Evolutionary conservation across 2,113 vertebrate genomes (phyloP).

Genomic region (Microcebus ravelobensis): DNA sequence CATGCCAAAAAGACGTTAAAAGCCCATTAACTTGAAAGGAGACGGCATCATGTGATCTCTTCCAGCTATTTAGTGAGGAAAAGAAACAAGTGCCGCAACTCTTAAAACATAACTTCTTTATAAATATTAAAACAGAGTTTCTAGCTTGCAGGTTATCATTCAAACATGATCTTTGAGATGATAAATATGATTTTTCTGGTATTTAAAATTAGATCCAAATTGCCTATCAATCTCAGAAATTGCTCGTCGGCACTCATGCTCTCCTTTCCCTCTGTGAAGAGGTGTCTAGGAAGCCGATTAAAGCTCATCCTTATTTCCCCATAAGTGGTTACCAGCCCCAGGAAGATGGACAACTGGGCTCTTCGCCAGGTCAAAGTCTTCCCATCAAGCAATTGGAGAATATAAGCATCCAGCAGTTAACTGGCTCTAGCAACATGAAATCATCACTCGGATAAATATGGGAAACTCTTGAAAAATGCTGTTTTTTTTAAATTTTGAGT

Average conservation of each 20-base stretch:
- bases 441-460: slow-evolving; percentile 22
- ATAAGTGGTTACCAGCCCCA: slow-evolving; percentile 51
- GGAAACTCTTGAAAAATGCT: slow-evolving; percentile 41
- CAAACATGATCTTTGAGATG: slow-evolving; percentile 15
- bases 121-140: slow-evolving; percentile 59
- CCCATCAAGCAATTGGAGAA: slow-evolving; percentile 38
- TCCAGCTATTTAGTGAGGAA: background rate
- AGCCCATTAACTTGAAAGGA: slow-evolving; percentile 60
- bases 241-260: background rate
- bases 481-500: slow-evolving; percentile 28
- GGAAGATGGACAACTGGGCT: slow-evolving; percentile 69
- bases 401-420: slow-evolving; percentile 43
- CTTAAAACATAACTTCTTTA: slow-evolving; percentile 29
- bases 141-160: slow-evolving; percentile 23
- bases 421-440: slow-evolving; percentile 54
- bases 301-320: background rate
- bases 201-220: slow-evolving; percentile 54
- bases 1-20: slow-evolving; percentile 55
- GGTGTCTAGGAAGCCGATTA: slow-evolving; percentile 65
- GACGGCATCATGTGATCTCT: background rate
- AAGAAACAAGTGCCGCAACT: background rate
- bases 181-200: slow-evolving; percentile 36
- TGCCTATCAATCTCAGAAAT: slow-evolving; percentile 5
- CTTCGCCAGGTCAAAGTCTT: slow-evolving; percentile 50
- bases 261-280: background rate